A percentile compares a stretch with the other conserved stretches of the same genome.
Conservation (phyloP, 1,140 invertebrate species). For the Megathymus violae region DNA sequence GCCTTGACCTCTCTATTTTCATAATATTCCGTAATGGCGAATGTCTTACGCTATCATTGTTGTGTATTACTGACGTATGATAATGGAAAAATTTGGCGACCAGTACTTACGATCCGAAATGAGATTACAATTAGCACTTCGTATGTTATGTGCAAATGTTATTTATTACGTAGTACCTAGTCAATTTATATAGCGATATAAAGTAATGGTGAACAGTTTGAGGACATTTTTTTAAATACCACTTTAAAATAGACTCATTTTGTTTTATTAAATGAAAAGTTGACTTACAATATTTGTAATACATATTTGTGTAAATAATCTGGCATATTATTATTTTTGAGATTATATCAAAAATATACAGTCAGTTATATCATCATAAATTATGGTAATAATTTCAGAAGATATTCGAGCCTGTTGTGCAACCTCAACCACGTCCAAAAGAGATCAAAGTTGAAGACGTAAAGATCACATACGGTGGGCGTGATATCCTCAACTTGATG, state of each 20-base stretch:
- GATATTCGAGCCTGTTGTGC: slow-evolving; percentile 72
- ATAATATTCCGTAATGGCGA: slow-evolving; percentile 83
- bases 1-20: slow-evolving; percentile 83
- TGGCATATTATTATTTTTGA: too few relatives aligned
- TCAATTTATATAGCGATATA: background rate
- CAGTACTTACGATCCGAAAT: slow-evolving; percentile 36
- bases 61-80: slow-evolving; percentile 69
- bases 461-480: slow-evolving; percentile 70
- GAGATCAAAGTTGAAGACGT: slow-evolving; percentile 66
- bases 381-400: slow-evolving; percentile 61
- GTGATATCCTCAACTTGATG: slow-evolving; percentile 79
- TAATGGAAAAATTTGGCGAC: slow-evolving; percentile 61
- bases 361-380: background rate
- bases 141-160: background rate
- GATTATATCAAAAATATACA: background rate
- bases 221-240: too few relatives aligned
- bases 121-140: slow-evolving; percentile 22
- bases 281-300: too few relatives aligned
- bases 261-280: too few relatives aligned
- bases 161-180: slow-evolving; percentile 6
- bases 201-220: background rate
- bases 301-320: too few relatives aligned
- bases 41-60: slow-evolving; percentile 76
- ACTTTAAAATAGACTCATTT: too few relatives aligned
- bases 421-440: slow-evolving; percentile 73